Base-by-base conservation (phyloP, 2,888 invertebrate species). In the Carabus problematicus region DNA sequence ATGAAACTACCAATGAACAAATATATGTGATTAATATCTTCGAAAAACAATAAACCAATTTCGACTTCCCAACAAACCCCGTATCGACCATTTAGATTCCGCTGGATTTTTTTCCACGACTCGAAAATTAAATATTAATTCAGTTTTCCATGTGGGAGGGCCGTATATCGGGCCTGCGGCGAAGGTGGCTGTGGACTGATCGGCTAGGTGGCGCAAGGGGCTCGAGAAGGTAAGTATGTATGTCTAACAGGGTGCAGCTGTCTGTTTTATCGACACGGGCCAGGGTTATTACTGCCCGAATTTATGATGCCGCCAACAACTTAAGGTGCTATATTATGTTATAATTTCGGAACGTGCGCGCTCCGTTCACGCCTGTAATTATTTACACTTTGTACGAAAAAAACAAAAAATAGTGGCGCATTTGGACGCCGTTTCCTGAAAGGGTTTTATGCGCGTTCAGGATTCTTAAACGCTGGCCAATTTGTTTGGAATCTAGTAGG, bases 61-160 rank as follows among this genome's bases (percentile, higher is more conserved):
- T 45, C 45, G n/a, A 6, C 45, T 45, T 45, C 45, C 7, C 7
- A 45, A n/a, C 11, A 11, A 45, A 11, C 12, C 64, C 55, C 55
- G 42, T 29, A 47, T 19, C 19, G 8, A 19, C 42, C 64, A 64
- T 56, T 16, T 56, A 64, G 64, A 55, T 64, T 64, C 56, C 56
- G 29, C 29, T 6, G 29, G 6, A 29, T 29, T 52, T 52, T 52
- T 64, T 64, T 64, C 52, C 42, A n/a, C 39, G 12, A 18, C 14
- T 19, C 41, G 67, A 67, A 67, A 67, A 67, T 67, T 67, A 67
- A 67, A 67, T 67, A 67, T 67, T 67, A 67, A 67, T 67, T 67
- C 56, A 55, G n/a, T 45, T 42, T 29, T 67, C 67, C 41, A 67
- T 67, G 67, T 67, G 67, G 67, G 67, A 67, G 67, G 64, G 64